These are phyloP conservation scores for Amblyjoppa proteus DNA, from an alignment of 2,888 invertebrate genomes.

Conservation along the genomic window DNA sequence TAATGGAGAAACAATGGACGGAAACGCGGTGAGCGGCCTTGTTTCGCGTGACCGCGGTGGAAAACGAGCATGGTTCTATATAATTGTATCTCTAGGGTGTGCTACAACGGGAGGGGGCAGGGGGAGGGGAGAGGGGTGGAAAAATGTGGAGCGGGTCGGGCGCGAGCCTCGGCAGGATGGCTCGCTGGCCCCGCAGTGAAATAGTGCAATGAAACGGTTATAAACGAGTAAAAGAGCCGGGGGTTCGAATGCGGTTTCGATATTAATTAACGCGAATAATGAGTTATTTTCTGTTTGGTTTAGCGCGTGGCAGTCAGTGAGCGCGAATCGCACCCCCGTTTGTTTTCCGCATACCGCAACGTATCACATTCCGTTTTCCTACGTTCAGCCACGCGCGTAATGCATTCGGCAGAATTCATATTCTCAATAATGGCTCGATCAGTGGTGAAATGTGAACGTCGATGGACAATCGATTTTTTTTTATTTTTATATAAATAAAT, in stretches of 20 bases:
- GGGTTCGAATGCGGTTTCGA: constrained; percentile 69
- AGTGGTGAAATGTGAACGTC: constrained; percentile 21
- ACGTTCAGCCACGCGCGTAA: constrained; percentile 31
- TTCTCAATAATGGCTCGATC: constrained; percentile 47
- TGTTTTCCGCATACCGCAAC: constrained; percentile 43
- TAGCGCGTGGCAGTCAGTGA: constrained; percentile 61
- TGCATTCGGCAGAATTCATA: constrained; percentile 40
- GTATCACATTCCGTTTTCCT: constrained; percentile 28
- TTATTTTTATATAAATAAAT: background rate
- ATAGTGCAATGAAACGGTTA: constrained; percentile 70
- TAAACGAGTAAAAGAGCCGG: constrained; percentile 69
- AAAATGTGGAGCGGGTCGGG: constrained; percentile 49
- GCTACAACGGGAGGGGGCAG: constrained; percentile 35
- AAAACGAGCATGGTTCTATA: constrained; percentile 62
- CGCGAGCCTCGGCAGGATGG: constrained; percentile 37
- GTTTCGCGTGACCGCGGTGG: constrained; percentile 58
- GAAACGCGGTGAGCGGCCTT: constrained; percentile 39
- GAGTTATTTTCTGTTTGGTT: constrained; percentile 77
- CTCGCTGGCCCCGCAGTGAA: constrained; percentile 57
- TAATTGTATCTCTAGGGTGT: constrained; percentile 66
- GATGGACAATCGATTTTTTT: constrained; percentile 23
- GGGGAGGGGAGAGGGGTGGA: constrained; percentile 13
- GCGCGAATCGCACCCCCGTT: constrained; percentile 33
- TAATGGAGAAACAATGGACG: constrained; percentile 60
- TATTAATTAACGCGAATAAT: constrained; percentile 79